Evolutionary conservation across 2,113 vertebrate species (phyloP).

Genomic region (Turnix velox): DNA sequence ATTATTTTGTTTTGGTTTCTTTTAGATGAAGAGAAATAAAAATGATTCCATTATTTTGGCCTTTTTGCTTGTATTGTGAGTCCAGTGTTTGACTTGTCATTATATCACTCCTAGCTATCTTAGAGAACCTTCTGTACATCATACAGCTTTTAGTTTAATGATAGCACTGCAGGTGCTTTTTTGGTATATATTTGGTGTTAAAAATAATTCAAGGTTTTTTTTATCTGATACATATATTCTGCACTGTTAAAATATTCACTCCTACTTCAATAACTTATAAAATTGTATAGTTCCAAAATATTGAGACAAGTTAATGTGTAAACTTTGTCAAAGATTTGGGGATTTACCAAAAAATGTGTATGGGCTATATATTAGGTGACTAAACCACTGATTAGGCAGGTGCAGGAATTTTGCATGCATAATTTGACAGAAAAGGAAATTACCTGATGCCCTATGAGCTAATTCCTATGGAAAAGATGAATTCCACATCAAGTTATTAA

Average conservation of each 20-base stretch:
- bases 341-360: background rate
- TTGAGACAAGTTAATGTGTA: background rate
- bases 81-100: background rate
- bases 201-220: background rate
- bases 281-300: background rate
- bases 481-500: background rate
- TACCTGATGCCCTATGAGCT: background rate
- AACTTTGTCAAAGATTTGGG: background rate
- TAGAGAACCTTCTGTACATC: background rate
- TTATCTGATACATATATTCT: background rate
- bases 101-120: background rate
- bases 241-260: background rate
- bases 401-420: background rate
- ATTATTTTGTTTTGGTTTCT: background rate
- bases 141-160: background rate
- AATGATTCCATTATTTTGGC: background rate
- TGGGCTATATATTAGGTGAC: background rate
- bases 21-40: accelerated
- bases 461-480: background rate
- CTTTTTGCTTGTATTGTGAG: background rate
- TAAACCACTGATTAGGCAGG: background rate
- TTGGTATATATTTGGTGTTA: background rate
- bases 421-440: background rate
- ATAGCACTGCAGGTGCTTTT: background rate
- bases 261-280: background rate